Evolutionary conservation across 2,113 vertebrate genomes (phyloP).

Genomic region (Madoqua kirkii): DNA sequence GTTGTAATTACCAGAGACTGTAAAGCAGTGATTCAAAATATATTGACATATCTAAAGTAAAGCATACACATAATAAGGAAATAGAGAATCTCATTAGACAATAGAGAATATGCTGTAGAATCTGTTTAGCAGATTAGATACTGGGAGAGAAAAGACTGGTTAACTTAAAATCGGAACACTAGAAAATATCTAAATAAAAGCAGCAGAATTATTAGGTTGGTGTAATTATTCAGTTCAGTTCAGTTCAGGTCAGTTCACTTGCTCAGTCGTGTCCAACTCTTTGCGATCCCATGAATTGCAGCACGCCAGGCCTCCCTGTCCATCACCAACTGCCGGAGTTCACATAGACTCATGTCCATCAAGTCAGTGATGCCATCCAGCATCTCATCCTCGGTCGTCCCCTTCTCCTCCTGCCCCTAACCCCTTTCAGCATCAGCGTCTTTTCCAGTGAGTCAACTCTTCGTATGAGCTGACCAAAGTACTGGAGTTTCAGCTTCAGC

Average conservation of each 20-base stretch:
- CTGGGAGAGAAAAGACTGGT: background rate
- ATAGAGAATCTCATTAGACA: background rate
- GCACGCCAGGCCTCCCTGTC: too few relatives aligned
- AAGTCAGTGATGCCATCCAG: too few relatives aligned
- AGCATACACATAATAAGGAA: background rate
- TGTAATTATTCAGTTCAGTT: background rate
- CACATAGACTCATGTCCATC: rapidly evolving
- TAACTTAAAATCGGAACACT: background rate
- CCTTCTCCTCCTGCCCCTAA: too few relatives aligned
- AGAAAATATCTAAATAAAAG: background rate
- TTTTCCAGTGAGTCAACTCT: too few relatives aligned
- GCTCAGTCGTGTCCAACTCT: too few relatives aligned
- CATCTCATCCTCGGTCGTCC: too few relatives aligned
- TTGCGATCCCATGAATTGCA: too few relatives aligned
- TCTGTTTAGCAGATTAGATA: background rate
- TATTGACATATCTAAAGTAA: background rate
- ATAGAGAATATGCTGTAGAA: background rate
- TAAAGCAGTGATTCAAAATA: background rate
- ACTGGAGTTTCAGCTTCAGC: too few relatives aligned
- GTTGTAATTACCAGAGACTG: background rate
- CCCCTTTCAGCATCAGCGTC: rapidly evolving
- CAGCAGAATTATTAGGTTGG: background rate
- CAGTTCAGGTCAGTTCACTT: too few relatives aligned
- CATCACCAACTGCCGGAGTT: too few relatives aligned
- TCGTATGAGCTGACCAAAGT: rapidly evolving